Base-by-base conservation (phyloP, 35 echinoderm and acorn worm genomes). In the Ophioderma brevispina region DNA sequence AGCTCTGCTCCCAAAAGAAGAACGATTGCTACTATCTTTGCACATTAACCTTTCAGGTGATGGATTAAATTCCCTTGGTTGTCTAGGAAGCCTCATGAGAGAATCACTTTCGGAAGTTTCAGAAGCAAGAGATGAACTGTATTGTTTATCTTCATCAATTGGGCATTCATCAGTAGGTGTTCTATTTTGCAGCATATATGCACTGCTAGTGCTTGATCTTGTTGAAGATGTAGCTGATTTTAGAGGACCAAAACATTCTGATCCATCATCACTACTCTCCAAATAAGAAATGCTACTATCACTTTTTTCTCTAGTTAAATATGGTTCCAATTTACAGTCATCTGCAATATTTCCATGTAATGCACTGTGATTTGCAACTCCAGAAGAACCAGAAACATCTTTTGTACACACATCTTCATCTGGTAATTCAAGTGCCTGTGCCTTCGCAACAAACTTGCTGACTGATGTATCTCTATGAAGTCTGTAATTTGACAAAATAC, bases 361-460 rank as follows among this genome's bases (percentile, higher is more conserved):
- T 85, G 0, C 49, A 35, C 32, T 85, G 36, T 28, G 50, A 35
- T 75, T 28, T 18, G 52, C 32, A 64, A 32, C 55, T 36, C 49
- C 19, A 1, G 25, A 4, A 38, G 11, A 33, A 38, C n/a, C 36
- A 19, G 0, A 55, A 4, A 31, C 32, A 17, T 35, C 21, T 59
- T 63, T 70, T 34, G 37, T 13, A 1, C 32, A 35, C 52, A 64
- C 13, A 19, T 85, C 21, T 11, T 64, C 83, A 17, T 52, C 49
- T 36, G 43, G 52, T 64, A 85, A 40, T 34, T 85, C 83, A 31
- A 85, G 50, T 33, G 83, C 83, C 36, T 33, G 63, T 31, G 83
- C 83, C 83, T 64, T 85, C 13, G 83, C 83, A 1, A 59, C 52
- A 63, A 85, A 59, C 33, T 85, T 85, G 52, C 52, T 85, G 30